These are phyloP conservation scores for Deilephila elpenor DNA, from an alignment of 2,888 invertebrate species.

Conservation along the genomic window DNA sequence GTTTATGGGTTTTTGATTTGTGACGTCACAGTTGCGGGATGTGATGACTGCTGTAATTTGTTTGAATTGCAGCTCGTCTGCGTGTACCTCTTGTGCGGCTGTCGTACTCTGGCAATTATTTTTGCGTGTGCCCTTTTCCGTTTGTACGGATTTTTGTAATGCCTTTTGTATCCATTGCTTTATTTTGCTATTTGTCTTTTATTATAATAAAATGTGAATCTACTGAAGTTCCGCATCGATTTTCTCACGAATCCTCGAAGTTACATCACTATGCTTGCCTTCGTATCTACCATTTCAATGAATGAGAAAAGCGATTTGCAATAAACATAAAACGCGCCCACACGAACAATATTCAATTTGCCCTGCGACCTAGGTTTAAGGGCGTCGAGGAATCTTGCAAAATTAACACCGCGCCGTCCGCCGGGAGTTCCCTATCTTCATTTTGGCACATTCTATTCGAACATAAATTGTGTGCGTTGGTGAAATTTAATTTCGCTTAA, in stretches of 20 bases:
- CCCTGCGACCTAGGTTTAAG: background rate
- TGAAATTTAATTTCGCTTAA: background rate
- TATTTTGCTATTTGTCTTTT: too few relatives aligned
- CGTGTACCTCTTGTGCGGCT: background rate
- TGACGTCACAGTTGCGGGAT: constrained; percentile 13
- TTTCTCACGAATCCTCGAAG: too few relatives aligned
- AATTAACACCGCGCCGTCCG: constrained; percentile 11
- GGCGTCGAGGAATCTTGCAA: background rate
- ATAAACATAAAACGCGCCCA: background rate
- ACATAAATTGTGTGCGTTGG: background rate
- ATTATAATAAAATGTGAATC: too few relatives aligned
- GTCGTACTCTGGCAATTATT: background rate
- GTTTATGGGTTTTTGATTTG: constrained; percentile 1
- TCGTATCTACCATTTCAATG: background rate
- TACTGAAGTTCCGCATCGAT: too few relatives aligned
- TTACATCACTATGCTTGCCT: background rate
- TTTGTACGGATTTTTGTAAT: constrained; percentile 9
- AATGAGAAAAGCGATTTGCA: background rate
- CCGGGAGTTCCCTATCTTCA: constrained; percentile 5
- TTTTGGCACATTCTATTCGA: constrained; percentile 8
- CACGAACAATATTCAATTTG: constrained; percentile 1
- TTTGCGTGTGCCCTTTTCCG: background rate
- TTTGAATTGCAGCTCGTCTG: background rate
- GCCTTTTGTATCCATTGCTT: too few relatives aligned
- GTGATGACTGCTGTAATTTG: background rate